phyloP scores from a whole-genome alignment of 2,888 invertebrate species.

The Aleiodes alternator region DNA sequence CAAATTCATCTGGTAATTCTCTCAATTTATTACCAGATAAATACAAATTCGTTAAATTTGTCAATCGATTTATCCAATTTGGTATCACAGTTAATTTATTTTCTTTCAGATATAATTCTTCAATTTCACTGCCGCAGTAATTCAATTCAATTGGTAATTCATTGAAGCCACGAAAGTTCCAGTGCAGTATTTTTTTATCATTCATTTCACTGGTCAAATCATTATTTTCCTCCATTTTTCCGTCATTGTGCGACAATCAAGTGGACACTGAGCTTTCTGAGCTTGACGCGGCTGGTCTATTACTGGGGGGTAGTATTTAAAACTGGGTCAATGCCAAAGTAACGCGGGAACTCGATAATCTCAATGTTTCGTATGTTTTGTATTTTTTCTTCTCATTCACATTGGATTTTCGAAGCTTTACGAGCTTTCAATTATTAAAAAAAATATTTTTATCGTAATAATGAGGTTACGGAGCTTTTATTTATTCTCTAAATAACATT shows the following conservation, averaged over 20 bases:
- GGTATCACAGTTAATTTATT: slow-evolving; percentile 69
- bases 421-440: too few species aligned
- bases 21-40: slow-evolving; percentile 67
- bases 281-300: slow-evolving; percentile 30
- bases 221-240: slow-evolving; percentile 59
- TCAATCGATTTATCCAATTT: slow-evolving; percentile 66
- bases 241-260: slow-evolving; percentile 1
- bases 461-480: too few species aligned
- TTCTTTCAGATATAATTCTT: slow-evolving; percentile 73
- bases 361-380: too few species aligned
- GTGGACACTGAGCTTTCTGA: background rate
- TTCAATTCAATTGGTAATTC: slow-evolving; percentile 69
- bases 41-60: slow-evolving; percentile 69
- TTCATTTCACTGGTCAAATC: slow-evolving; percentile 71
- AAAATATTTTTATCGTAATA: too few species aligned
- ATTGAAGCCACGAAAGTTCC: slow-evolving; percentile 72
- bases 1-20: slow-evolving; percentile 63
- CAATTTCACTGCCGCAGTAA: slow-evolving; percentile 65
- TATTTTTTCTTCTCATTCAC: too few species aligned
- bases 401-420: too few species aligned
- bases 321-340: slow-evolving; percentile 38
- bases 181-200: slow-evolving; percentile 72
- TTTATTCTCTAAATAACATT: too few species aligned
- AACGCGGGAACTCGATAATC: slow-evolving; percentile 14
- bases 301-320: slow-evolving; percentile 28